phyloP scores from a whole-genome alignment of 2,888 invertebrate genomes.

The Lithosia quadra region DNA sequence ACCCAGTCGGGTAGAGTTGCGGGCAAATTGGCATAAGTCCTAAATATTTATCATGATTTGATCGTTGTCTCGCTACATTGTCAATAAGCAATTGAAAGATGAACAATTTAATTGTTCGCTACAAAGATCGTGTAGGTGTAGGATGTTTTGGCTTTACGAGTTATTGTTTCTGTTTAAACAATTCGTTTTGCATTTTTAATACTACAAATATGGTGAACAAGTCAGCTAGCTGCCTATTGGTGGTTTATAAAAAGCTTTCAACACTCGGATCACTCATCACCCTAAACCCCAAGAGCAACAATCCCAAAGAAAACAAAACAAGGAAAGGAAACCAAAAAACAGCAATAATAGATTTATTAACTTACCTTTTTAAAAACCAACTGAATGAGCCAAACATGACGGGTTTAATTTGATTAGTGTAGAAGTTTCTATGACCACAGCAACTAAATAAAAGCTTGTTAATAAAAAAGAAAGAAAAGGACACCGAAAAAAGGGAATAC shows the following conservation, averaged over 20 bases:
- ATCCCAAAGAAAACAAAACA: not conserved
- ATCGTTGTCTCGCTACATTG: not conserved
- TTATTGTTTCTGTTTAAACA: not conserved
- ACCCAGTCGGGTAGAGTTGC: not conserved
- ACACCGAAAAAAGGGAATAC: not conserved
- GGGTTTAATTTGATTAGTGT: no score
- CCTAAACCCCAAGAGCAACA: no score
- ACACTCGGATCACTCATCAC: not conserved
- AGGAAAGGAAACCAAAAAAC: not conserved
- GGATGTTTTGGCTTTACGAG: not conserved
- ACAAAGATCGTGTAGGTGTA: not conserved
- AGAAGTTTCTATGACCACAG: no score
- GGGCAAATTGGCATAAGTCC: not conserved
- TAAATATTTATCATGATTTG: not conserved
- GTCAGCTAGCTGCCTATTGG: not conserved
- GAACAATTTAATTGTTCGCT: not conserved
- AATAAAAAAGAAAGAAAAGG: no score
- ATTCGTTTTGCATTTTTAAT: conserved; percentile 3
- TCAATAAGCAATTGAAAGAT: not conserved
- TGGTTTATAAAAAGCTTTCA: not conserved
- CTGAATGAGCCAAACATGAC: no score
- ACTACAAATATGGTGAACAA: not conserved
- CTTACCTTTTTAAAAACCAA: no score
- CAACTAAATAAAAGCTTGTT: no score
- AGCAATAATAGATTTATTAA: no score